Base-by-base conservation (phyloP, 2,888 invertebrate species). In the Plagodis pulveraria region DNA sequence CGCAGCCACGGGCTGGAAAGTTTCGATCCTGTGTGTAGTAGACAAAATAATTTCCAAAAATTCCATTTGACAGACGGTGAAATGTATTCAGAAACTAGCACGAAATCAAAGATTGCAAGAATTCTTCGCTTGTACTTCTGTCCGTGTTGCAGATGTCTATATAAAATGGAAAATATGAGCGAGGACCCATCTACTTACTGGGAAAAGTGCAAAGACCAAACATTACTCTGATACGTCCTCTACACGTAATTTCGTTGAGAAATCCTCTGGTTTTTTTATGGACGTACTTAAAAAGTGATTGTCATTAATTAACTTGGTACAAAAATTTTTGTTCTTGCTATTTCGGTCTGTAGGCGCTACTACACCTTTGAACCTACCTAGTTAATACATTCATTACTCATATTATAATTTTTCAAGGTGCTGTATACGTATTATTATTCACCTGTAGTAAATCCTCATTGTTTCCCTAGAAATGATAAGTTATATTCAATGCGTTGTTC, bases 41-140 rank as follows among this genome's bases (percentile, higher is more conserved):
- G 67, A 33, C 65, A 69, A 5, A 65, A 66, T 12, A 57, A 58
- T 2, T 43, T 60, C 8, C 65, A 68, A 11, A 70, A 68, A 32
- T 49, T 70, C 1, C 74, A 73, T 61, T 75, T 76, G 7, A 74
- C 68, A 58, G 79, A 79, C 33, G 81, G 79, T 48, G 80, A 77
- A 49, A 61, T 56, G n/a, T 74, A 67, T 45, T 77, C 79, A 2
- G 78, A 73, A 47, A 63, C 69, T 1, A 82, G 78, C 11, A 80
- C 65, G 6, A 88, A 81, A 63, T 87, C 90, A 0, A 90, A 84
- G 70, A 68, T 91, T 40, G 90, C 91, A 0, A 80, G 80, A 64
- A 91, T 91, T 71, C 67, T 91, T 40, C 84, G 91, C 2, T 69
- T 91, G 8, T 91, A 91, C 67, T 92, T 92, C 62, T 91, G 91